A percentile compares a stretch with the other conserved stretches of the same genome.
phyloP scores from a whole-genome alignment of 1,140 invertebrate genomes.

The Ceratoteleas bidentatus region DNA sequence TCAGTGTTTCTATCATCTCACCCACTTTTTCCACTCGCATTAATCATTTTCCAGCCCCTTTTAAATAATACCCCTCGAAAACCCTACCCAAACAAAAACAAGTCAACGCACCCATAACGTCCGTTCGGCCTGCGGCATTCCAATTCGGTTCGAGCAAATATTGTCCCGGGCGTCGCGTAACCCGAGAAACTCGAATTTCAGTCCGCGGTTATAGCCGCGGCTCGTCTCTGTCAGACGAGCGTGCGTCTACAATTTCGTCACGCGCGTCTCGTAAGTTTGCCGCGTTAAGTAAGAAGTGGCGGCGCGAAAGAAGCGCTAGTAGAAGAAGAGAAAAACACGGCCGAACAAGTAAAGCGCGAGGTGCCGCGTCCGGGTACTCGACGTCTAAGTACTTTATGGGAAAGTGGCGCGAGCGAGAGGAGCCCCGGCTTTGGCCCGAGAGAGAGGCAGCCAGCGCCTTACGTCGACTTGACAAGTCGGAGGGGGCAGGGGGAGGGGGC shows the following conservation, averaged over 20 bases:
- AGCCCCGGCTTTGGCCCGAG: slow-evolving; percentile 51
- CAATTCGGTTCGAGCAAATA: no score
- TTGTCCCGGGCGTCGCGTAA: slow-evolving; percentile 15
- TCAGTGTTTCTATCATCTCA: no score
- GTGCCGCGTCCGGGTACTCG: slow-evolving; percentile 37
- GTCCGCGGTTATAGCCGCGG: slow-evolving; percentile 36
- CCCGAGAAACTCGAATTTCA: slow-evolving; percentile 48
- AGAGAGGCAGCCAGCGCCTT: slow-evolving; percentile 68
- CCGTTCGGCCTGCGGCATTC: background rate
- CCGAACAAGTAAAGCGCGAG: slow-evolving; percentile 46
- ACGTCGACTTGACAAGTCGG: slow-evolving; percentile 73
- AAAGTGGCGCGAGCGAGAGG: slow-evolving; percentile 53
- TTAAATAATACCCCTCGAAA: no score
- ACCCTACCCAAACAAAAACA: no score
- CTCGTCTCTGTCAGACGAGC: slow-evolving; percentile 35
- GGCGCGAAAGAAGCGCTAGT: slow-evolving; percentile 35
- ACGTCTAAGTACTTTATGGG: slow-evolving; percentile 61
- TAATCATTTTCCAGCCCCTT: no score
- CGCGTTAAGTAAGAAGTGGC: slow-evolving; percentile 72
- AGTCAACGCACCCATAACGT: no score
- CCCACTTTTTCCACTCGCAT: no score
- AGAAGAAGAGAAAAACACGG: slow-evolving; percentile 30
- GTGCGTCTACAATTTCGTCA: slow-evolving; percentile 73
- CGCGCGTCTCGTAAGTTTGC: slow-evolving; percentile 73
- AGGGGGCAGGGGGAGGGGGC: slow-evolving; percentile 70